Conservation (phyloP, 2,888 invertebrate species). For the Morpho helenor region DNA sequence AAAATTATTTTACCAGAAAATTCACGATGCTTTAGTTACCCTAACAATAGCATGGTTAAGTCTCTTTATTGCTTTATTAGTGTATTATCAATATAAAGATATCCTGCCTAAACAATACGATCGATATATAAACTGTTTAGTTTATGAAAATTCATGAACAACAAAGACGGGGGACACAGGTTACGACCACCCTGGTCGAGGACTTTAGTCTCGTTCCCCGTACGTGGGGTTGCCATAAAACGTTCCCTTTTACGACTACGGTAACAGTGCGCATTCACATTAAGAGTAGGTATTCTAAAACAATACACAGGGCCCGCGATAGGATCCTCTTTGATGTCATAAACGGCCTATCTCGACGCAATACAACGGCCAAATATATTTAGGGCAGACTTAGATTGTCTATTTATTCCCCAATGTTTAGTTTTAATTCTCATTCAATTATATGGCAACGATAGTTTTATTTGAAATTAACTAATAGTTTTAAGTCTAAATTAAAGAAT, state of each 20-base stretch:
- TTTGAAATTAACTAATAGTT: too few species aligned
- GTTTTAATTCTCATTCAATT: not conserved
- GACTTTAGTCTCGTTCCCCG: slow-evolving; percentile 42
- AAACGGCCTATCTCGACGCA: slow-evolving; percentile 37
- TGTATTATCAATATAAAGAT: too few species aligned
- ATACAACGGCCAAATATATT: slow-evolving; percentile 34
- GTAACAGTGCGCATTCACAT: slow-evolving; percentile 46
- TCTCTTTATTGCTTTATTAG: too few species aligned
- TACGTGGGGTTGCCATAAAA: slow-evolving; percentile 50
- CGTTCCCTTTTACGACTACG: slow-evolving; percentile 59
- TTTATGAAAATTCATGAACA: slow-evolving; percentile 57
- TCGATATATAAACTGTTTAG: slow-evolving; percentile 34
- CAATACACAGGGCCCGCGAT: slow-evolving; percentile 51
- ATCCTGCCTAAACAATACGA: too few species aligned
- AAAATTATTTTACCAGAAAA: too few species aligned
- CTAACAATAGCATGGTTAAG: too few species aligned
- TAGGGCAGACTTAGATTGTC: slow-evolving; percentile 4
- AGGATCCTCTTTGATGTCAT: slow-evolving; percentile 51
- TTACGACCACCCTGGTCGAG: slow-evolving; percentile 55
- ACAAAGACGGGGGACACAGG: slow-evolving; percentile 47
- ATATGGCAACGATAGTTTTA: too few species aligned
- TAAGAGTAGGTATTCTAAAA: slow-evolving; percentile 37
- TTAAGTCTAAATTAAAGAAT: too few species aligned
- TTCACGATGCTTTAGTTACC: too few species aligned
- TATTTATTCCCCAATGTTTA: not conserved